Base-by-base conservation (phyloP, 23 tunicate genomes). In the Ciona savignyi region DNA sequence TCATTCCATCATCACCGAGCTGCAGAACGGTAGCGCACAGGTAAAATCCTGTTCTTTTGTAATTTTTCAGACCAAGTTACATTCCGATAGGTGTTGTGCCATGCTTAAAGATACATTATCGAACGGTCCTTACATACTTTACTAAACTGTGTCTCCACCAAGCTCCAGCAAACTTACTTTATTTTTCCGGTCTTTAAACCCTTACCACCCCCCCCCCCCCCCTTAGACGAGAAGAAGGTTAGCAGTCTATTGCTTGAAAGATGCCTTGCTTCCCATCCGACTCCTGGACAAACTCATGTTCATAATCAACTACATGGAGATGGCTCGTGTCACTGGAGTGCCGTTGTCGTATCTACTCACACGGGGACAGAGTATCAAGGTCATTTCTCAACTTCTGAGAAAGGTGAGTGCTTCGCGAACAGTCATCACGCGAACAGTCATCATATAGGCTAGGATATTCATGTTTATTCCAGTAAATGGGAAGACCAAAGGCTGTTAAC, bases 241-340 rank as follows among this genome's bases (percentile, higher is more conserved):
- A 25, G 99, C 99, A 3, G 99, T 94, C 0, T 94, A 94, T 70
- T 94, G 99, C 82, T 63, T 94, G 48, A 94, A 94, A 70, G 99
- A 94, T 71, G 99, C 99, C 0, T 70, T 94, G 35, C 86, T 94
- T 21, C 99, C 99, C 0, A 69, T 94, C 0, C 83, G 99, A 1
- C 79, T 94, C 19, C 79, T 94, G 2, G 99, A 94, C 70, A 94
- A 94, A 62, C 82, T 94, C 61, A 94, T 94, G 99, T 79, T 87
- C 51, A 79, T 94, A 71, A 83, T 94, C 34, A 94, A 94, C 63
- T 86, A 88, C 78, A 94, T 83, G 81, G 99, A 94, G 74, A 94
- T 94, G 99, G 95, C 99, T 29, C 65, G 99, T 15, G 99, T 94
- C 0, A 94, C 99, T 28, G 99, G 99, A 1, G 99, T 94, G 0